Evolutionary conservation across 2,888 invertebrate species (phyloP).

Genomic region (Drosophila neutralis): DNA sequence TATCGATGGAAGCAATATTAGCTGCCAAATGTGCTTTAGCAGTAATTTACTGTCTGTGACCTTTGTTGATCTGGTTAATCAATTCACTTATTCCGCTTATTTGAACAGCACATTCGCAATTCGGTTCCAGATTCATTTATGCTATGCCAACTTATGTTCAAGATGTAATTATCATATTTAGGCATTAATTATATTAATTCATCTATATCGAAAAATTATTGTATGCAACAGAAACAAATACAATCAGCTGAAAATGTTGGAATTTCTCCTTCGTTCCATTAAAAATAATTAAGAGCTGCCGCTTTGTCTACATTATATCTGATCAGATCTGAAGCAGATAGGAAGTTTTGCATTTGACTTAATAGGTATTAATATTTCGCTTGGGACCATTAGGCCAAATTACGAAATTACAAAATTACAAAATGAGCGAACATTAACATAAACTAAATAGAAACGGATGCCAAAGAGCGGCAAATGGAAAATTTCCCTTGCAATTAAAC

Average conservation of each 20-base stretch:
- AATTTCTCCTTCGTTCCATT: neutral
- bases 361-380: slow-evolving; percentile 40
- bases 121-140: neutral
- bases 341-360: slow-evolving; percentile 38
- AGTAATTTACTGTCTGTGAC: neutral
- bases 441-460: slow-evolving; percentile 52
- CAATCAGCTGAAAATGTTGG: neutral
- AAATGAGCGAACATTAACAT: slow-evolving; percentile 49
- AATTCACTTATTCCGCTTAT: neutral
- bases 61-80: neutral
- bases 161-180: neutral
- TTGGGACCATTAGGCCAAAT: slow-evolving; percentile 50
- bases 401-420: slow-evolving; percentile 52
- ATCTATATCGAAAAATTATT: neutral
- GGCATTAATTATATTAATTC: neutral
- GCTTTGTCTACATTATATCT: slow-evolving; percentile 11
- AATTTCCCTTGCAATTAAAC: slow-evolving; percentile 64
- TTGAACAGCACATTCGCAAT: neutral
- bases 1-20: neutral
- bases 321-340: slow-evolving; percentile 30
- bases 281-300: slow-evolving; percentile 7
- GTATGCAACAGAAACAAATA: neutral
- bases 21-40: neutral
- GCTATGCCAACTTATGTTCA: neutral
- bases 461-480: slow-evolving; percentile 53